phyloP scores from a whole-genome alignment of 64 coral and sea anemone genomes.

The Pocillopora verrucosa region DNA sequence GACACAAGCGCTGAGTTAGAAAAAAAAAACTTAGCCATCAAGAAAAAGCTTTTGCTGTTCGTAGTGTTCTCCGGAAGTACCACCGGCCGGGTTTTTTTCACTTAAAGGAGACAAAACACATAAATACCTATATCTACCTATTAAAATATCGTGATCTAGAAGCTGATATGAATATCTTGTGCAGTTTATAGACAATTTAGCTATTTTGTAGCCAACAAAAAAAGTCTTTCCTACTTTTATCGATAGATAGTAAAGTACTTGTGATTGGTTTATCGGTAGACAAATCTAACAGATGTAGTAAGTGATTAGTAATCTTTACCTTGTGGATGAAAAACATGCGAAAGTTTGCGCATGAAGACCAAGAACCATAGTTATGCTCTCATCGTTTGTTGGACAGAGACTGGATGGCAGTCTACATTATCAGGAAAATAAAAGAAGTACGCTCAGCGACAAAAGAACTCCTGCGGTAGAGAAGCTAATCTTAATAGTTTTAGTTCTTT shows the following conservation, averaged over 20 bases:
- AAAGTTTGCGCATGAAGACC: conserved; percentile 76
- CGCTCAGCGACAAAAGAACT: not conserved
- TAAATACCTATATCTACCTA: too few relatives aligned
- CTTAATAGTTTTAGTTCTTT: too few relatives aligned
- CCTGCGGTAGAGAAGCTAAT: too few relatives aligned
- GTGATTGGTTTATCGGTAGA: not conserved
- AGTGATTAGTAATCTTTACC: conserved; percentile 11
- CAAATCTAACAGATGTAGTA: not conserved
- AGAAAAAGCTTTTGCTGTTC: too few relatives aligned
- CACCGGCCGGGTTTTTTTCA: too few relatives aligned
- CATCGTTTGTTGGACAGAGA: conserved; percentile 72
- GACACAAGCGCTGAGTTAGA: not conserved
- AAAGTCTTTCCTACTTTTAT: too few relatives aligned
- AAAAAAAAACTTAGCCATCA: not conserved
- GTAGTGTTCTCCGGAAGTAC: too few relatives aligned
- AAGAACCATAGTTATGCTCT: conserved; percentile 54
- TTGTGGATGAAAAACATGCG: conserved; percentile 79
- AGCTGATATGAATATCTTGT: too few relatives aligned
- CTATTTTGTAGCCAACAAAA: too few relatives aligned
- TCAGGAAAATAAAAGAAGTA: not conserved
- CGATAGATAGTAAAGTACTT: not conserved
- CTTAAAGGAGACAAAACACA: too few relatives aligned
- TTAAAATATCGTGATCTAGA: too few relatives aligned
- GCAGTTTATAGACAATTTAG: too few relatives aligned
- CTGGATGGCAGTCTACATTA: conserved; percentile 48